Conservation (phyloP, 2,113 vertebrate genomes). For the Apus apus region DNA sequence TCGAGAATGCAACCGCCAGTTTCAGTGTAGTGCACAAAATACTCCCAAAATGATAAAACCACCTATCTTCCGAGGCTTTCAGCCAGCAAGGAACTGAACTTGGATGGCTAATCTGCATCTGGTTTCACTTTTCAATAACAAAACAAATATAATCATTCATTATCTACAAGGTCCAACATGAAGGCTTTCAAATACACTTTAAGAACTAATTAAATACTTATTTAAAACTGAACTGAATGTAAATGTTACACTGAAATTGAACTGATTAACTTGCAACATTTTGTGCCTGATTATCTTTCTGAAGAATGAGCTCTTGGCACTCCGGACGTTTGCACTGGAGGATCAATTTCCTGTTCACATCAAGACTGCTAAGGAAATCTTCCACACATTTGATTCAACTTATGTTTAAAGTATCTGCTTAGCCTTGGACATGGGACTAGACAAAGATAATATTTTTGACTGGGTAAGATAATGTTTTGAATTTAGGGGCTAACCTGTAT, state of each 20-base stretch:
- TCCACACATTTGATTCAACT: slow-evolving; percentile 4
- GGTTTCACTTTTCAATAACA: slow-evolving; percentile 40
- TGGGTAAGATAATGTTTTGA: background rate
- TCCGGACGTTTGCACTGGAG: background rate
- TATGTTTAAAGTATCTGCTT: background rate
- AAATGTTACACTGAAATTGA: slow-evolving; percentile 4
- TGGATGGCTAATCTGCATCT: background rate
- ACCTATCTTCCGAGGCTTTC: background rate
- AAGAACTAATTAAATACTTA: slow-evolving; percentile 36
- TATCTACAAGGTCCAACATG: background rate
- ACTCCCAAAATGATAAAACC: background rate
- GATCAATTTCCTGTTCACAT: slow-evolving; percentile 62
- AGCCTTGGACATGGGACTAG: background rate
- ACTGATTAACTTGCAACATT: background rate
- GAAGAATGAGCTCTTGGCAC: slow-evolving; percentile 42
- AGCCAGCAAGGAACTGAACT: background rate
- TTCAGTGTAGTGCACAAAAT: background rate
- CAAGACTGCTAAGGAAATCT: slow-evolving; percentile 25
- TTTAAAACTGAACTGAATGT: background rate
- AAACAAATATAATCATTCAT: slow-evolving; percentile 7
- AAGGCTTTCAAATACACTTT: background rate
- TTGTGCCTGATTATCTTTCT: background rate
- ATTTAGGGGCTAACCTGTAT: background rate
- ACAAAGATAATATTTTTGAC: background rate
- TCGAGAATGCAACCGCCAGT: background rate